Percentiles rank a stretch among this genome's conserved stretches.
phyloP scores from a whole-genome alignment of 2,888 invertebrate species.

The Chymomyza procnemis region DNA sequence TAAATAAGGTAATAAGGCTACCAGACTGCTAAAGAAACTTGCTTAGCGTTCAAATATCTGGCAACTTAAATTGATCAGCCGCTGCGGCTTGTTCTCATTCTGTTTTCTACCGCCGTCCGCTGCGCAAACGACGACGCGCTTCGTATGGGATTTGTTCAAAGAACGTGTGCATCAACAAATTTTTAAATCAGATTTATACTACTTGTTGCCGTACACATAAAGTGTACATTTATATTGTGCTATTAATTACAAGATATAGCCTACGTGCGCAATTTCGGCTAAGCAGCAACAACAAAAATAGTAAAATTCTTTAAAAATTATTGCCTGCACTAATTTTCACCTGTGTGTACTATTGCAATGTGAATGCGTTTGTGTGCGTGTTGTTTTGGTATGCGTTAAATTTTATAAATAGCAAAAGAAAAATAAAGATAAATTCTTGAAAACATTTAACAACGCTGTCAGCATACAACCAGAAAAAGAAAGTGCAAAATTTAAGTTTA shows the following conservation, averaged over 20 bases:
- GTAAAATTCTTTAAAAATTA: background rate
- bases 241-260: background rate
- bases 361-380: constrained; percentile 48
- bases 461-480: background rate
- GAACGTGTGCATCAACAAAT: background rate
- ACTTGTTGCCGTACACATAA: background rate
- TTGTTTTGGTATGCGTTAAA: constrained; percentile 19
- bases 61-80: background rate
- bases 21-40: background rate
- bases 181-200: background rate
- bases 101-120: background rate
- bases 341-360: constrained; percentile 36
- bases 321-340: constrained; percentile 61
- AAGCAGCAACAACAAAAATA: constrained; percentile 23
- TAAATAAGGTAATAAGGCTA: background rate
- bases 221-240: background rate
- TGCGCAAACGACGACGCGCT: background rate
- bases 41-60: background rate
- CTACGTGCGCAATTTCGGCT: background rate
- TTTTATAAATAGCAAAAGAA: constrained; percentile 23
- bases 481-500: background rate
- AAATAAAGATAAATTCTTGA: constrained; percentile 54
- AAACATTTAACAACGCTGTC: constrained; percentile 23
- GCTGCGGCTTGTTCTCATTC: background rate
- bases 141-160: background rate